Evolutionary conservation across 2,888 invertebrate genomes (phyloP).

Genomic region (Epirrita christyi): DNA sequence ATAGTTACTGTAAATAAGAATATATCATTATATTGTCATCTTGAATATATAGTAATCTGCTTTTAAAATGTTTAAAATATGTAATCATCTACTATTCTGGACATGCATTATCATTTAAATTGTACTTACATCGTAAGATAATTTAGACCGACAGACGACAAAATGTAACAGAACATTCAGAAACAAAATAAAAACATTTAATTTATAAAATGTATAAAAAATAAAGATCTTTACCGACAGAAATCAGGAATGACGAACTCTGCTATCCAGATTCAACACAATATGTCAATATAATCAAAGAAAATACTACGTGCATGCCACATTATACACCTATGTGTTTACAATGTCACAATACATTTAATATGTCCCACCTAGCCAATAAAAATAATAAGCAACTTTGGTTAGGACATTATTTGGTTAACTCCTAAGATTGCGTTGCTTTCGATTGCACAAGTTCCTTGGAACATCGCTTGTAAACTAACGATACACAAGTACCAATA

Average conservation of each 20-base stretch:
- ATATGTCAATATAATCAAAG: slow-evolving; percentile 30
- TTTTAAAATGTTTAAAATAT: slow-evolving; percentile 78
- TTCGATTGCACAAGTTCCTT: slow-evolving; percentile 24
- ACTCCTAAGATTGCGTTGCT: slow-evolving; percentile 41
- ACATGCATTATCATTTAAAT: slow-evolving; percentile 74
- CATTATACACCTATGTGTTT: slow-evolving; percentile 23
- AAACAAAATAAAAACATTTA: slow-evolving; percentile 41
- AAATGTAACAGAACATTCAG: slow-evolving; percentile 57
- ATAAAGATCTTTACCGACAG: slow-evolving; percentile 80
- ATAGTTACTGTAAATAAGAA: slow-evolving; percentile 78
- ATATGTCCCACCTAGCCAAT: slow-evolving; percentile 30
- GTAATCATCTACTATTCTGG: slow-evolving; percentile 74
- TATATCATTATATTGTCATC: slow-evolving; percentile 79
- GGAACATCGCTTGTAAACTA: slow-evolving; percentile 10
- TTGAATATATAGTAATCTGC: slow-evolving; percentile 81
- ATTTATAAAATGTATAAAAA: slow-evolving; percentile 77
- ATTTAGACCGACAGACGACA: slow-evolving; percentile 72
- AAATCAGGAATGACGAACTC: slow-evolving; percentile 76
- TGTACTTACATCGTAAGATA: slow-evolving; percentile 79
- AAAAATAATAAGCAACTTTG: slow-evolving; percentile 58
- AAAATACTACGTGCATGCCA: slow-evolving; percentile 26
- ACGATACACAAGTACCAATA: slow-evolving; percentile 36
- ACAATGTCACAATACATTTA: slow-evolving; percentile 29
- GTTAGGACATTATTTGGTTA: slow-evolving; percentile 54
- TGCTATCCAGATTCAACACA: slow-evolving; percentile 51